Base-by-base conservation (phyloP, 2,797 vertebrate species). In the Silurus lanzhouensis region DNA sequence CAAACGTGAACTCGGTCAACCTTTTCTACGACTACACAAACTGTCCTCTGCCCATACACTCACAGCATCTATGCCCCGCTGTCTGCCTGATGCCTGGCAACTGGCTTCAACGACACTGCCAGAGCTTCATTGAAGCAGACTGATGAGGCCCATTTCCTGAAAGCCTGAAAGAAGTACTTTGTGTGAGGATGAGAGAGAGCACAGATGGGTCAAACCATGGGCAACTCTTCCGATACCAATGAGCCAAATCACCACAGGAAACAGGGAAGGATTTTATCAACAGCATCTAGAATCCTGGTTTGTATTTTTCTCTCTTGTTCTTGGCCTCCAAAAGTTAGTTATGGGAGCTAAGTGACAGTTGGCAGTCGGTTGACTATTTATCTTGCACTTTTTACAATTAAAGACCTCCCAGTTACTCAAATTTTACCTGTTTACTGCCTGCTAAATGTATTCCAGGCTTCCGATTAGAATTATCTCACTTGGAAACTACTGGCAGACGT, bases 121-220 rank as follows among this genome's bases (percentile, higher is more conserved):
- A 71, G 74, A 60, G 79, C 85, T 78, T 86, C 77, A 63, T 61
- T 79, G 75, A 82, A 48, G 63, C 82, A 78, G 81, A 86, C 88
- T 87, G 82, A 84, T 83, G 81, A 83, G 89, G 86, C 27, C 84
- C 82, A 80, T 87, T 88, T 83, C 90, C 89, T 87, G 68, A 71
- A 87, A 81, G 76, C 80, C 76, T 88, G 79, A 89, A 86, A 89
- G 84, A 90, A 90, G 88, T 57, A 89, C 84, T 89, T 87, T 87
- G 82, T 89, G 86, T 86, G 76, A 38, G 84, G 88, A 89, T 83
- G 82, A 70, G 89, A 86, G 82, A 89, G 68, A 85, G 81, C 78
- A 76, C 87, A 31, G 48, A n/a, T 52, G 83, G 82, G 87, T 83
- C 38, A 60, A 82, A 83, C 71, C 80, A 81, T 80, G 84, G 31